A percentile compares a stretch with the other conserved stretches of the same genome.
These are phyloP conservation scores for Hydrotaea cyrtoneurina DNA, from an alignment of 2,888 invertebrate genomes.

Conservation along the genomic window DNA sequence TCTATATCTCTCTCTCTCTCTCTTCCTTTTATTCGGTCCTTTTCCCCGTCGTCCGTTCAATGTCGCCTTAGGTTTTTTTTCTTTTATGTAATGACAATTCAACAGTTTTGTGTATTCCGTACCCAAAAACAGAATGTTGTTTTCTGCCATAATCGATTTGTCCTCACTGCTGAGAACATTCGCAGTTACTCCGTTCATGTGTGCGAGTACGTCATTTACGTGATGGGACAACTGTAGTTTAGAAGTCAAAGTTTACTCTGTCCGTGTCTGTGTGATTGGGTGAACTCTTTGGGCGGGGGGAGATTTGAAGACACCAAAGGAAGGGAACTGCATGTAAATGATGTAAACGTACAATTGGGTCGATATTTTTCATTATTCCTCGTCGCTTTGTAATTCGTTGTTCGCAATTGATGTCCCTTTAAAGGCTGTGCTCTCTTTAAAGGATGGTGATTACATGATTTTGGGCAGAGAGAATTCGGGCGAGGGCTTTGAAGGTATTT, in stretches of 20 bases:
- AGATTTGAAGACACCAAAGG: not conserved
- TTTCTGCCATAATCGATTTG: slow-evolving; percentile 32
- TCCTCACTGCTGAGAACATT: not conserved
- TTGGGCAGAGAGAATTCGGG: too few relatives aligned
- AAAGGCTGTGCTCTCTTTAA: not conserved
- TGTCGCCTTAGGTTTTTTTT: not conserved
- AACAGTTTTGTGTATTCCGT: not conserved
- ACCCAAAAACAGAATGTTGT: not conserved
- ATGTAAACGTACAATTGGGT: not conserved
- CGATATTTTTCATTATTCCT: not conserved
- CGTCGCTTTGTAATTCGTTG: not conserved
- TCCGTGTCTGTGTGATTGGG: not conserved
- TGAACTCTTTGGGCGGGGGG: not conserved
- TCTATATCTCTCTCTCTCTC: not conserved
- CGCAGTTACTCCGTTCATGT: not conserved
- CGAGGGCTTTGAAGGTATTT: too few relatives aligned
- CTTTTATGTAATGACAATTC: slow-evolving; percentile 35
- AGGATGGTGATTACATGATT: too few relatives aligned
- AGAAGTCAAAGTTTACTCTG: slow-evolving; percentile 13
- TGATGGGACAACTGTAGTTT: slow-evolving; percentile 16
- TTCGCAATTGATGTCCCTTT: not conserved
- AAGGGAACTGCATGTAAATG: not conserved
- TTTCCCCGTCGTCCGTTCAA: not conserved
- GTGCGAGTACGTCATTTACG: slow-evolving; percentile 13
- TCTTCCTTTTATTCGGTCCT: too few relatives aligned